These are phyloP conservation scores for Pantala flavescens DNA, from an alignment of 1,140 invertebrate genomes.

Conservation along the genomic window DNA sequence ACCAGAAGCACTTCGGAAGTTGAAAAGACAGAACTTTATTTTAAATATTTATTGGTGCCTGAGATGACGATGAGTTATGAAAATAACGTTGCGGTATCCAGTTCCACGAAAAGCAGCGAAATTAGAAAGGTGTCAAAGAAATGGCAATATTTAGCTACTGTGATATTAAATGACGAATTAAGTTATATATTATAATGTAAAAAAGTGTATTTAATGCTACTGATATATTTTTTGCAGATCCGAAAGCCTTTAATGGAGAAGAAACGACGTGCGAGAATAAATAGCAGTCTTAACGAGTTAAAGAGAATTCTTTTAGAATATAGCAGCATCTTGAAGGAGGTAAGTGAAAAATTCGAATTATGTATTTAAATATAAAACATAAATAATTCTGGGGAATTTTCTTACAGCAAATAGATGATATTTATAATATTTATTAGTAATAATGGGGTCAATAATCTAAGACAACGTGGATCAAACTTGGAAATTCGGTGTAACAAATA, in stretches of 20 bases:
- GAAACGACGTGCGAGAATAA: slow-evolving; percentile 52
- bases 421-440: background rate
- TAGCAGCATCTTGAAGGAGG: slow-evolving; percentile 29
- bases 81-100: background rate
- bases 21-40: too few relatives aligned
- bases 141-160: slow-evolving; percentile 1
- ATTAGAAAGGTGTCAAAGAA: background rate
- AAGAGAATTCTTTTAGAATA: slow-evolving; percentile 49
- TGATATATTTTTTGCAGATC: slow-evolving; percentile 33
- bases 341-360: slow-evolving; percentile 15
- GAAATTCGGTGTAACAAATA: too few relatives aligned
- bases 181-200: background rate
- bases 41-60: background rate
- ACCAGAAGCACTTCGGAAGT: too few relatives aligned
- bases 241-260: slow-evolving; percentile 63
- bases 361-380: slow-evolving; percentile 16
- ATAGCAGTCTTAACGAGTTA: slow-evolving; percentile 49
- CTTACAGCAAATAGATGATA: background rate
- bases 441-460: background rate
- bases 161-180: slow-evolving; percentile 20
- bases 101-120: background rate
- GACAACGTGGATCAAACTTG: too few relatives aligned
- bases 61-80: background rate
- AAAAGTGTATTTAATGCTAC: background rate
- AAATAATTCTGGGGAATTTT: background rate